phyloP scores from a whole-genome alignment of 2,888 invertebrate genomes.

The Enchytraeus crypticus region DNA sequence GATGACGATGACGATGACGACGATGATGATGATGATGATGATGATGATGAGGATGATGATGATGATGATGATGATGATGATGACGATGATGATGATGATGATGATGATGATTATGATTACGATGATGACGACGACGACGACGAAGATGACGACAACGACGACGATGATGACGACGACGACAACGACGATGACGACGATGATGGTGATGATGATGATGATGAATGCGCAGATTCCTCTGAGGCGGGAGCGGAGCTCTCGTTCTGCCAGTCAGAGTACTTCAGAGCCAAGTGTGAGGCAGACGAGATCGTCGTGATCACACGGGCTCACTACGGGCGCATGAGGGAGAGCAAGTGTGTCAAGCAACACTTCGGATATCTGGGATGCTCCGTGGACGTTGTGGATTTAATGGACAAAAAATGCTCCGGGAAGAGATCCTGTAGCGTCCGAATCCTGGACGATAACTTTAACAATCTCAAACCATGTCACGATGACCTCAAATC shows the following conservation, averaged over 20 bases:
- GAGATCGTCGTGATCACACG: conserved; percentile 7
- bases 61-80: conserved; percentile 10
- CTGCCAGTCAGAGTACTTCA: conserved; percentile 12
- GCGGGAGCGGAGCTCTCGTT: neutral
- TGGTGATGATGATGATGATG: neutral
- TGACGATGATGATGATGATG: conserved; percentile 9
- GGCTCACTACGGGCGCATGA: conserved; percentile 13
- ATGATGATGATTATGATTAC: too few species aligned
- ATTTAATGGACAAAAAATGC: conserved; percentile 4
- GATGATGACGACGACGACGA: too few species aligned
- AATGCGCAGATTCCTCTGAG: neutral
- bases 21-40: conserved; percentile 7
- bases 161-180: neutral
- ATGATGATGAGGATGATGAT: too few species aligned
- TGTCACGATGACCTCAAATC: conserved; percentile 13
- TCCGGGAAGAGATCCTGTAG: conserved; percentile 7
- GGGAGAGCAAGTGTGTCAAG: conserved; percentile 9
- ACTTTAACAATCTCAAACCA: conserved; percentile 5
- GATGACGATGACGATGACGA: conserved; percentile 3
- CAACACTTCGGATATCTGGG: conserved; percentile 13
- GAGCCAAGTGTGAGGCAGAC: conserved; percentile 5
- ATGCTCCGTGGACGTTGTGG: conserved; percentile 1
- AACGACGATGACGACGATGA: conserved; percentile 8
- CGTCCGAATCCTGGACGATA: conserved; percentile 11
- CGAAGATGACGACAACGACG: neutral